Percentiles rank a stretch among this genome's conserved stretches.
These are phyloP conservation scores for Cyanistes caeruleus DNA, from an alignment of 2,113 vertebrate species.

Conservation along the genomic window DNA sequence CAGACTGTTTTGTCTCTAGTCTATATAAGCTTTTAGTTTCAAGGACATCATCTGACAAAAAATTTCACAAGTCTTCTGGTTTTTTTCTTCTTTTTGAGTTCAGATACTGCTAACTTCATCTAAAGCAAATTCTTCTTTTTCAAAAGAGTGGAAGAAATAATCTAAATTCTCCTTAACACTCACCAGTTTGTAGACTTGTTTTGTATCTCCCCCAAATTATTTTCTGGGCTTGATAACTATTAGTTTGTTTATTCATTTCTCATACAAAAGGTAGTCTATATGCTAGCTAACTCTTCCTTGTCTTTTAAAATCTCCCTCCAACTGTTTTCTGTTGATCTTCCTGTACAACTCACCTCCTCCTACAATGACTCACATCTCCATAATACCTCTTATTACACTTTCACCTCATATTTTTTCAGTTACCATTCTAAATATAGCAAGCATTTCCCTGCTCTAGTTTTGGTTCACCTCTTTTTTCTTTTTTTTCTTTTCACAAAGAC, in stretches of 20 bases:
- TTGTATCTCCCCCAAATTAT: neutral
- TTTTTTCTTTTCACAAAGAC: neutral
- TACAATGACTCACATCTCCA: neutral
- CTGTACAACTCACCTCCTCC: neutral
- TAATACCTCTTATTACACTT: neutral
- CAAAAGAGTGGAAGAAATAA: neutral
- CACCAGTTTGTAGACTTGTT: neutral
- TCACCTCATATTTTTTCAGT: neutral
- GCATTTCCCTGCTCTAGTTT: neutral
- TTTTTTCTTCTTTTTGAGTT: neutral
- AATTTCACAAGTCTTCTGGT: neutral
- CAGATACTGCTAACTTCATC: neutral
- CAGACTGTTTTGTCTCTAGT: neutral
- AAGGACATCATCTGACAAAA: neutral
- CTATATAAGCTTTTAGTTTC: neutral
- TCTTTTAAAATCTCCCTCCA: slow-evolving; percentile 33
- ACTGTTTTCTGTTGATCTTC: neutral
- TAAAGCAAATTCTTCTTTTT: neutral
- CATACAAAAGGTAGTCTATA: neutral
- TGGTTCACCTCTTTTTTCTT: neutral
- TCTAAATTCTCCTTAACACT: neutral
- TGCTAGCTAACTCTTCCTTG: neutral
- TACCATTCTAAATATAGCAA: neutral
- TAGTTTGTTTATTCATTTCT: neutral
- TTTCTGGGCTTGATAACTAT: neutral